Conservation (phyloP, 2,888 invertebrate species). For the Volucella zonaria region DNA sequence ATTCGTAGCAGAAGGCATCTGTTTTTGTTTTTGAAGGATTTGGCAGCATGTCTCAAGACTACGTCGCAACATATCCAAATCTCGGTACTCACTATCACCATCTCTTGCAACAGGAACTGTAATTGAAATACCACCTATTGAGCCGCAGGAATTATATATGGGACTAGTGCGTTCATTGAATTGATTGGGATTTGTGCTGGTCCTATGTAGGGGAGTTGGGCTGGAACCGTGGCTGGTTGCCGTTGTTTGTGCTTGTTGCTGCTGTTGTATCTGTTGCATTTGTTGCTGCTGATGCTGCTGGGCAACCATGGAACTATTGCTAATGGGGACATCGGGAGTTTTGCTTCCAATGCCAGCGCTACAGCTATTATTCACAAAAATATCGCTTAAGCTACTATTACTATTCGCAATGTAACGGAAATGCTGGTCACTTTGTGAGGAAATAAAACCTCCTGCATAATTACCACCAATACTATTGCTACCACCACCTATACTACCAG, state of each 20-base stretch:
- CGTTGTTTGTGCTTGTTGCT: constrained; percentile 75
- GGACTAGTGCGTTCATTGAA: constrained; percentile 75
- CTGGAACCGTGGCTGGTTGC: constrained; percentile 77
- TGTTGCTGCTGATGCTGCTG: constrained; percentile 32
- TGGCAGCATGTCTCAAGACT: constrained; percentile 82
- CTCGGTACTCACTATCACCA: constrained; percentile 77
- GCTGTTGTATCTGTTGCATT: neutral
- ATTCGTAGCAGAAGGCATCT: constrained; percentile 74
- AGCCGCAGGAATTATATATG: constrained; percentile 79
- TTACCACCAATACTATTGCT: constrained; percentile 42
- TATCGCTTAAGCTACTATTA: constrained; percentile 82
- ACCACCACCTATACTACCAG: constrained; percentile 50
- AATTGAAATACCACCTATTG: constrained; percentile 79
- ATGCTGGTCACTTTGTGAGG: constrained; percentile 82
- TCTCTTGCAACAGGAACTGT: constrained; percentile 78
- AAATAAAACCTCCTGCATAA: constrained; percentile 76
- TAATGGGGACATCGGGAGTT: constrained; percentile 48
- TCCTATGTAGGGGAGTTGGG: constrained; percentile 76
- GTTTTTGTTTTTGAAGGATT: constrained; percentile 78
- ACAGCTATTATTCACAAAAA: constrained; percentile 81
- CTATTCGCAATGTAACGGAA: constrained; percentile 81
- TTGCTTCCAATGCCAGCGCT: constrained; percentile 75
- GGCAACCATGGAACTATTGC: constrained; percentile 47
- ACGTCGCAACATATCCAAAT: constrained; percentile 77
- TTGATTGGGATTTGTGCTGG: constrained; percentile 77